Evolutionary conservation across 2,113 vertebrate species (phyloP).

Genomic region (Sula dactylatra): DNA sequence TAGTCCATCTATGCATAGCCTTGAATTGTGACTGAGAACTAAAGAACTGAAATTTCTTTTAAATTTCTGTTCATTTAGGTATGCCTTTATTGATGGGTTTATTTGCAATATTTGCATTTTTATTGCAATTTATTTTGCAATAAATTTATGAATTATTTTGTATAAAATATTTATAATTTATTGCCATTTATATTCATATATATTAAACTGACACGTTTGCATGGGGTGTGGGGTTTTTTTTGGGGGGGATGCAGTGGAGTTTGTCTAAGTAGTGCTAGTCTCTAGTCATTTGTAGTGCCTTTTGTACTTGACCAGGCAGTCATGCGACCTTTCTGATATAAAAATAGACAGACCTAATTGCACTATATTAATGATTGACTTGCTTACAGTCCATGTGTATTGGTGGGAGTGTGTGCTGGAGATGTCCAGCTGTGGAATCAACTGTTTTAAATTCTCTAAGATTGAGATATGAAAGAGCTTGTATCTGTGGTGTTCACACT

Average conservation of each 20-base stretch:
- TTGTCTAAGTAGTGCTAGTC: neutral
- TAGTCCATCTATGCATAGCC: neutral
- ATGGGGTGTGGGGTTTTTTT: too few species aligned
- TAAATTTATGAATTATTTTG: too few species aligned
- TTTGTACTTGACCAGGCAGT: neutral
- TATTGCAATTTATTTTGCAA: too few species aligned
- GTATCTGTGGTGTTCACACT: neutral
- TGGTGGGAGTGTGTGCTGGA: neutral
- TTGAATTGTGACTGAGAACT: neutral
- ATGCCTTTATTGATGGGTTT: neutral
- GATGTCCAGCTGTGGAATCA: neutral
- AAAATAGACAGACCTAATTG: neutral
- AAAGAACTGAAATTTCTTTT: neutral
- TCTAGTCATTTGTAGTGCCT: neutral
- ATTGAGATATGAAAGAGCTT: fast-evolving
- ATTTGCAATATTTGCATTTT: neutral
- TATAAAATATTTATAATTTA: too few species aligned
- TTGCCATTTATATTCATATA: too few species aligned
- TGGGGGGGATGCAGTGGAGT: neutral
- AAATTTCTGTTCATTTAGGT: neutral
- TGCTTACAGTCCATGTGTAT: neutral
- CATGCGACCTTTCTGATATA: neutral
- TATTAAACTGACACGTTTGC: neutral
- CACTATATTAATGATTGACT: conserved; percentile 21
- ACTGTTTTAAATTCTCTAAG: neutral